Percentiles rank a stretch among this genome's conserved stretches.
Evolutionary conservation across 53 echinoderm and acorn worm genomes (phyloP).

Genomic region (Paracentrotus lividus): DNA sequence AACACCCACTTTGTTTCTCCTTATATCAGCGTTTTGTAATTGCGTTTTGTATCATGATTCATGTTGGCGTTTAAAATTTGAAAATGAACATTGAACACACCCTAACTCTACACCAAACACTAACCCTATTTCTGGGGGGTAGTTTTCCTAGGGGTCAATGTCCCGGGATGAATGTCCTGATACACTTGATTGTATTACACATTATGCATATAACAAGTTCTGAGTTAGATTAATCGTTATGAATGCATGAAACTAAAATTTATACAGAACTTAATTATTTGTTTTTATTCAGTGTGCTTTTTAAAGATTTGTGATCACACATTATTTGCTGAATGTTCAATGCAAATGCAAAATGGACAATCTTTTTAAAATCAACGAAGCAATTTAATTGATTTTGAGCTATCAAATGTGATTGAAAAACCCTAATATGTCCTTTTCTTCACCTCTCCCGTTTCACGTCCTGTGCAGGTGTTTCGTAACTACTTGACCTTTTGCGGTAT

Average conservation of each 20-base stretch:
- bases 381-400: conserved; percentile 10
- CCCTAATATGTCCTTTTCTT: conserved; percentile 30
- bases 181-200: too few relatives aligned
- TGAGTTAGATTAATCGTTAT: background rate
- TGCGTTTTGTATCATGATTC: too few relatives aligned
- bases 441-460: conserved; percentile 8
- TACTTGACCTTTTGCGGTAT: conserved; percentile 99
- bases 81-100: too few relatives aligned
- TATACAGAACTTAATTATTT: background rate
- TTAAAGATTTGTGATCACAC: background rate
- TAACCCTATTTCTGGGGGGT: too few relatives aligned
- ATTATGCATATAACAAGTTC: background rate
- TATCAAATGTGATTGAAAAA: background rate
- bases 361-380: background rate
- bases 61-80: too few relatives aligned
- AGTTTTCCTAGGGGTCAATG: too few relatives aligned
- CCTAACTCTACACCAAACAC: too few relatives aligned
- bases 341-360: background rate
- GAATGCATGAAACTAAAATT: background rate
- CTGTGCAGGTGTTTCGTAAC: conserved; percentile 94
- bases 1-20: too few relatives aligned
- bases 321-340: background rate
- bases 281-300: background rate
- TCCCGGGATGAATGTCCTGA: too few relatives aligned
- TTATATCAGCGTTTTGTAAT: too few relatives aligned